Conservation (phyloP, 2,113 vertebrate species). For the Semicossyphus pulcher region DNA sequence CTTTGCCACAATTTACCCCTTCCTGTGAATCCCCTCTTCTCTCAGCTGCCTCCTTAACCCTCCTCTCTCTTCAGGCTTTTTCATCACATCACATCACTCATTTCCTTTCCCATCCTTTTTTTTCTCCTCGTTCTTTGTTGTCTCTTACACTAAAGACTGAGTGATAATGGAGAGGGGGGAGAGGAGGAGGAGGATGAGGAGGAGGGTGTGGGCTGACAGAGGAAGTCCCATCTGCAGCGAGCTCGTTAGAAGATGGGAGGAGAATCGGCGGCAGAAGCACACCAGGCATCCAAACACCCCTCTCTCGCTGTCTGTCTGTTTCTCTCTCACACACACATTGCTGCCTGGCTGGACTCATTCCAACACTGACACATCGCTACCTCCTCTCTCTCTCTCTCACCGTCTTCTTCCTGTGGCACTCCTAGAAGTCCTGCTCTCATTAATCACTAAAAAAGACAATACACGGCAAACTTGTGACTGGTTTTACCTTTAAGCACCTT, state of each 20-base stretch:
- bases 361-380: conserved; percentile 50
- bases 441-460: conserved; percentile 66
- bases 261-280: conserved; percentile 53
- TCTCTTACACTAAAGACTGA: conserved; percentile 27
- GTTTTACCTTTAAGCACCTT: conserved; percentile 55
- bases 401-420: conserved; percentile 32
- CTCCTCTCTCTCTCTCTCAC: conserved; percentile 17
- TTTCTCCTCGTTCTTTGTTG: conserved; percentile 29
- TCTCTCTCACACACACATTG: conserved; percentile 39
- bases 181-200: conserved; percentile 28
- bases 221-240: conserved; percentile 74
- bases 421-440: conserved; percentile 55
- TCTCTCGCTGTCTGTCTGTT: conserved; percentile 9
- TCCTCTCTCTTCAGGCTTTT: not conserved
- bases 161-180: conserved; percentile 34
- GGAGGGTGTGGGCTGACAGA: conserved; percentile 64
- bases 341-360: conserved; percentile 52
- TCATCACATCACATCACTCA: conserved; percentile 20
- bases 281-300: conserved; percentile 46
- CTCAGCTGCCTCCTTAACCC: conserved; percentile 45
- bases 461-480: conserved; percentile 48
- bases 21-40: conserved; percentile 33
- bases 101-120: conserved; percentile 23
- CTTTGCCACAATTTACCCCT: conserved; percentile 46
- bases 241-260: conserved; percentile 74